Conservation (phyloP, 2,113 vertebrate genomes). For the Dinomys branickii region DNA sequence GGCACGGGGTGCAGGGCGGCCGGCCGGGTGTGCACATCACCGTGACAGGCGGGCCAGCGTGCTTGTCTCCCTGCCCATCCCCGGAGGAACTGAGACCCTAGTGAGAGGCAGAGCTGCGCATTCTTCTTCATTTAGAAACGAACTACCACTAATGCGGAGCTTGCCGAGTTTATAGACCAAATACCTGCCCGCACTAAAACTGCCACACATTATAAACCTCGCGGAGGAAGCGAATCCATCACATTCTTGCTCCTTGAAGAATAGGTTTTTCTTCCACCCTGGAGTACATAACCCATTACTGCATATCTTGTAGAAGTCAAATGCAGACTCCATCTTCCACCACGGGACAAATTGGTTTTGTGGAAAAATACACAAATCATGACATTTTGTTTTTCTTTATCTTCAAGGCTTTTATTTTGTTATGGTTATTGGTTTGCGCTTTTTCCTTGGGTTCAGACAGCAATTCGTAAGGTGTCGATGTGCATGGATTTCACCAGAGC, state of each 20-base stretch:
- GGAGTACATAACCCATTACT: conserved; percentile 73
- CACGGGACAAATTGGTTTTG: conserved; percentile 65
- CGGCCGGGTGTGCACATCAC: conserved; percentile 61
- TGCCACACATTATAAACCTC: conserved; percentile 75
- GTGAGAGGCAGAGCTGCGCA: conserved; percentile 33
- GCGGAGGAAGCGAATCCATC: conserved; percentile 76
- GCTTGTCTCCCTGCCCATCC: conserved; percentile 55
- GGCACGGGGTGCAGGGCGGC: neutral
- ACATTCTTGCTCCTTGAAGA: conserved; percentile 58
- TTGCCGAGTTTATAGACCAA: conserved; percentile 74
- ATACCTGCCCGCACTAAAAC: conserved; percentile 71
- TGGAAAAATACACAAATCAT: conserved; percentile 71
- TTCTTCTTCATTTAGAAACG: conserved; percentile 72
- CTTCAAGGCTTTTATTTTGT: conserved; percentile 55
- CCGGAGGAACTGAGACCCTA: conserved; percentile 68
- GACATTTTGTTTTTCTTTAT: conserved; percentile 65
- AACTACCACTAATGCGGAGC: conserved; percentile 50
- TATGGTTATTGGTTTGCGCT: conserved; percentile 40
- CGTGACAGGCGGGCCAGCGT: conserved; percentile 39
- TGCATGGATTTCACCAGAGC: neutral
- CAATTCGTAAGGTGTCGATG: neutral
- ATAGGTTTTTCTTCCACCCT: conserved; percentile 15
- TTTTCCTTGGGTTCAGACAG: neutral
- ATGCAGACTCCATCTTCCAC: conserved; percentile 60
- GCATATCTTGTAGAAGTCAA: conserved; percentile 77